These are phyloP conservation scores for Paratrypauchen microcephalus DNA, from an alignment of 2,797 vertebrate genomes.

Conservation along the genomic window DNA sequence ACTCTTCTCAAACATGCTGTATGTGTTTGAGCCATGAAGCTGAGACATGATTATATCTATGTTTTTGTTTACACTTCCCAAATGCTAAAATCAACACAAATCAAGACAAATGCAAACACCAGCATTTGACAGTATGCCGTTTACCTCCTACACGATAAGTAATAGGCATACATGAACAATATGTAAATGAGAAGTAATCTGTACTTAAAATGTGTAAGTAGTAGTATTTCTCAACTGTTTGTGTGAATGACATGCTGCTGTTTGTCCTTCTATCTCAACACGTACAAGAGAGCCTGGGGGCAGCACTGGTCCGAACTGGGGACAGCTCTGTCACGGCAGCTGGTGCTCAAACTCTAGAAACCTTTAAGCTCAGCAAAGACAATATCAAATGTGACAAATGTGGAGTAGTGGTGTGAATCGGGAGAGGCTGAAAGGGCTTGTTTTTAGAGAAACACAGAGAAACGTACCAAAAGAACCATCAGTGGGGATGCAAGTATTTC, in stretches of 20 bases:
- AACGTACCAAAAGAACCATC: too few relatives aligned
- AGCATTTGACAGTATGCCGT: too few relatives aligned
- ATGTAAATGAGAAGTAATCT: too few relatives aligned
- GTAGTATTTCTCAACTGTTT: background rate
- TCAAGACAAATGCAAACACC: background rate
- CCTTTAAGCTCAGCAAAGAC: background rate
- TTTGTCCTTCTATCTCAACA: background rate
- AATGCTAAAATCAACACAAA: background rate
- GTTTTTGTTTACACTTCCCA: background rate
- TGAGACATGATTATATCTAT: too few relatives aligned
- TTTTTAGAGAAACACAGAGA: background rate
- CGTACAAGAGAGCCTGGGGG: background rate
- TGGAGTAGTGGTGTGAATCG: background rate
- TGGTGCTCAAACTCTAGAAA: background rate
- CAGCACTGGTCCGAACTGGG: background rate
- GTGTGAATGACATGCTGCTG: background rate
- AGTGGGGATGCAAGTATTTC: too few relatives aligned
- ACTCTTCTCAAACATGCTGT: too few relatives aligned
- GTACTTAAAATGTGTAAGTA: background rate
- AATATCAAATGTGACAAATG: background rate
- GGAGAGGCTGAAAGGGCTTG: background rate
- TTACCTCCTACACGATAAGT: too few relatives aligned
- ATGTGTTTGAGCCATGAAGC: too few relatives aligned
- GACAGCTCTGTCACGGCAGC: background rate
- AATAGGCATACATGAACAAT: too few relatives aligned